These are phyloP conservation scores for Penaeus chinensis DNA, from an alignment of 1,140 invertebrate species.

Conservation along the genomic window DNA sequence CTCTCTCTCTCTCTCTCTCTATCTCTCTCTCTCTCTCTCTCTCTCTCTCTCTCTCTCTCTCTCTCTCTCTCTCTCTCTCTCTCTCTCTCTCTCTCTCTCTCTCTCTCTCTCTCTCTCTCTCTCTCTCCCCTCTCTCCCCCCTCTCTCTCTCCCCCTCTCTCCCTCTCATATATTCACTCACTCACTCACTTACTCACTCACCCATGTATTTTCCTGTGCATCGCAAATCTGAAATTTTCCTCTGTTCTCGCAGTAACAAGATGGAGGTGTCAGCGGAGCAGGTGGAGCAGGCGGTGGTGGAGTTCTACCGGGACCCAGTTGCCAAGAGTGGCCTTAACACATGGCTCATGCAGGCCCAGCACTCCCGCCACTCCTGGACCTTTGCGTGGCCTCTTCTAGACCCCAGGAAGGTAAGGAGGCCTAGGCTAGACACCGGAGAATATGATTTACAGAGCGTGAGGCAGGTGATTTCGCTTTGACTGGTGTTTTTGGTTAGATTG, in stretches of 20 bases:
- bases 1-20: background rate
- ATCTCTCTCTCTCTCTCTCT: background rate
- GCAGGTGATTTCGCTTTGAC: background rate
- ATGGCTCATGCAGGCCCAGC: conserved; percentile 62
- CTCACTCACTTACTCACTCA: no score
- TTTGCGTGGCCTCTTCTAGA: conserved; percentile 62
- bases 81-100: no score
- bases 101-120: no score
- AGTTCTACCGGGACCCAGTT: conserved; percentile 62
- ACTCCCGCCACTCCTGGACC: conserved; percentile 63
- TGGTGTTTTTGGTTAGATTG: background rate
- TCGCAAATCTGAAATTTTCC: background rate
- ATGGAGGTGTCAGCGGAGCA: conserved; percentile 62
- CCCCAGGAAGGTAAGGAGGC: conserved; percentile 49
- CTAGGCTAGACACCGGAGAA: background rate
- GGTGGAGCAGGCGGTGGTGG: conserved; percentile 61
- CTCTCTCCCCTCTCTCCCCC: no score
- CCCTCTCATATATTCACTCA: no score
- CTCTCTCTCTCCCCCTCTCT: background rate
- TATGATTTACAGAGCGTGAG: background rate
- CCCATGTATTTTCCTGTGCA: background rate
- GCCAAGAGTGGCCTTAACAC: conserved; percentile 58
- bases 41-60: background rate
- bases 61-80: background rate
- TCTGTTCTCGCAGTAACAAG: conserved; percentile 23